These are phyloP conservation scores for Cephus pygmeus DNA, from an alignment of 2,888 invertebrate genomes.

Conservation along the genomic window DNA sequence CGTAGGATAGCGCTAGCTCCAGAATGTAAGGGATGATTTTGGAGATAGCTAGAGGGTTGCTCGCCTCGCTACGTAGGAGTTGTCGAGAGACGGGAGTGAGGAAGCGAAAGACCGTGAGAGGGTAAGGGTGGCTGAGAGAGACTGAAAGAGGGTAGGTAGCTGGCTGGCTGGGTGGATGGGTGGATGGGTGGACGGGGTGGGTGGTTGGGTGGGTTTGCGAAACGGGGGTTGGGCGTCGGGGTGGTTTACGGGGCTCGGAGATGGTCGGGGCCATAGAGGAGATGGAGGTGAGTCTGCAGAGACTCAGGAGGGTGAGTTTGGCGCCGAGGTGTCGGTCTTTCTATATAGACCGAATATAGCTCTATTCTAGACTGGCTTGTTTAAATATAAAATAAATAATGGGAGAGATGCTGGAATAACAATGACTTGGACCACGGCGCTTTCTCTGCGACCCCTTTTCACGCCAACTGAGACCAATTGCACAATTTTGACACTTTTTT, in stretches of 20 bases:
- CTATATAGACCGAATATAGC: constrained; percentile 31
- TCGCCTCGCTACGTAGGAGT: constrained; percentile 56
- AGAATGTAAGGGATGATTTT: constrained; percentile 66
- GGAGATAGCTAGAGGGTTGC: constrained; percentile 65
- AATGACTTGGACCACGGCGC: background rate
- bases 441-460: background rate
- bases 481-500: background rate
- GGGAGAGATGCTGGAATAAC: constrained; percentile 22
- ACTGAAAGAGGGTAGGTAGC: constrained; percentile 36
- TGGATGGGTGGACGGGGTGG: constrained; percentile 28
- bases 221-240: constrained; percentile 49
- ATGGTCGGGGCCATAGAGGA: constrained; percentile 38
- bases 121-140: constrained; percentile 45
- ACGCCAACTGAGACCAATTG: background rate
- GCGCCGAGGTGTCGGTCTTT: constrained; percentile 66
- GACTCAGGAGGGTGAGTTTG: constrained; percentile 64
- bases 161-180: constrained; percentile 22
- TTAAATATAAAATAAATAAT: constrained; percentile 56
- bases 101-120: constrained; percentile 47
- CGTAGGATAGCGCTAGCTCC: constrained; percentile 42
- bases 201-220: constrained; percentile 23
- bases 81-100: constrained; percentile 50
- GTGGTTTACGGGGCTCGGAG: constrained; percentile 32
- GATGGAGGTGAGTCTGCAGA: constrained; percentile 63
- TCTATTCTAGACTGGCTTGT: constrained; percentile 34